These are phyloP conservation scores for Papilio gigon DNA, from an alignment of 2,888 invertebrate species.

Conservation along the genomic window DNA sequence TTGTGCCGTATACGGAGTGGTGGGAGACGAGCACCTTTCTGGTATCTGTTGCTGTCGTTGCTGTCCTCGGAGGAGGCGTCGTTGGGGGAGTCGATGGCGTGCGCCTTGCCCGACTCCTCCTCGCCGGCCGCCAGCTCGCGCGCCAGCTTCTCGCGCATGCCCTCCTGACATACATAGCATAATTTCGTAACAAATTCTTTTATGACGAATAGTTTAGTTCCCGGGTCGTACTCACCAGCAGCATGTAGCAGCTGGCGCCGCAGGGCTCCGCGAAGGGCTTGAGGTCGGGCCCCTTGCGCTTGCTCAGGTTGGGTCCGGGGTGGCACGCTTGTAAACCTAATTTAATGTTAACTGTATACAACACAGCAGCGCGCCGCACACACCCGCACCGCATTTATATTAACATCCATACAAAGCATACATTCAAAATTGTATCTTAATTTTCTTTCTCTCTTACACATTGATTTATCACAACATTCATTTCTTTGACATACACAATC, in stretches of 20 bases:
- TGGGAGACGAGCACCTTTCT: constrained; percentile 82
- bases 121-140: constrained; percentile 84
- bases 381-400: background rate
- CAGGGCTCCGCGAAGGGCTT: constrained; percentile 94
- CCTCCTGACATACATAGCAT: constrained; percentile 84
- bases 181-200: too few relatives aligned
- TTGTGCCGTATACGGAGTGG: too few relatives aligned
- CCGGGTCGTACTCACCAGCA: constrained; percentile 86
- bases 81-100: constrained; percentile 91
- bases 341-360: constrained; percentile 33
- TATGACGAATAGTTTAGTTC: too few relatives aligned
- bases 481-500: too few relatives aligned
- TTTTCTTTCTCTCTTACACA: too few relatives aligned
- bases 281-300: constrained; percentile 93
- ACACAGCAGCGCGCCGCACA: background rate
- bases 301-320: constrained; percentile 94
- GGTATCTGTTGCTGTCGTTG: constrained; percentile 92
- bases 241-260: constrained; percentile 92
- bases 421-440: too few relatives aligned
- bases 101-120: constrained; percentile 55
- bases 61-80: constrained; percentile 97
- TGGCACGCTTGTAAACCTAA: constrained; percentile 93
- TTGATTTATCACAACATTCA: too few relatives aligned
- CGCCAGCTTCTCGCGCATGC: constrained; percentile 91
- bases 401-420: background rate